phyloP scores from a whole-genome alignment of 2,888 invertebrate species.

The Oligia fasciuncula region DNA sequence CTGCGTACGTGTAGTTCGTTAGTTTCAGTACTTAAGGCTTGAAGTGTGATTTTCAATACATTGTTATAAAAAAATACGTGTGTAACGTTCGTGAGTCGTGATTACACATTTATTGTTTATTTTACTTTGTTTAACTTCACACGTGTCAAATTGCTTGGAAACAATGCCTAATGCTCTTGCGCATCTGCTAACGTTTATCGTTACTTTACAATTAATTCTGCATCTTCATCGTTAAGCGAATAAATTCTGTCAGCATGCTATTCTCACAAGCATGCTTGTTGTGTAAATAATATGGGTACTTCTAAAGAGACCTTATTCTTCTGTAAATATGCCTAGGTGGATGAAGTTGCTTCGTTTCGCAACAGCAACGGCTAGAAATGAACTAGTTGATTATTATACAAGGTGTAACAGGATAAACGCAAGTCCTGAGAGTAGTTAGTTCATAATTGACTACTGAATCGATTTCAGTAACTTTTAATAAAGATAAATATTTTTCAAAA shows the following conservation, averaged over 20 bases:
- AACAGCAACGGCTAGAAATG: neutral
- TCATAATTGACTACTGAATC: no score
- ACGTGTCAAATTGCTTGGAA: slow-evolving; percentile 67
- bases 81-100: slow-evolving; percentile 75
- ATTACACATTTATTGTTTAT: slow-evolving; percentile 69
- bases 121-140: slow-evolving; percentile 70
- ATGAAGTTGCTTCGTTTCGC: neutral
- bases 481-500: no score
- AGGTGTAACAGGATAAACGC: no score
- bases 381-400: no score
- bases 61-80: slow-evolving; percentile 69
- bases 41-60: slow-evolving; percentile 61
- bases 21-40: slow-evolving; percentile 51
- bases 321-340: no score
- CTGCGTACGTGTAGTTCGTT: slow-evolving; percentile 56
- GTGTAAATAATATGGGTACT: neutral
- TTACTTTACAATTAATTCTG: slow-evolving; percentile 37
- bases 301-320: neutral
- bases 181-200: slow-evolving; percentile 41
- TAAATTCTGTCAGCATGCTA: slow-evolving; percentile 2
- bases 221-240: slow-evolving; percentile 8
- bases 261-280: neutral
- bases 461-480: no score
- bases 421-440: no score
- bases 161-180: slow-evolving; percentile 59